These are phyloP conservation scores for Arctocebus calabarensis DNA, from an alignment of 2,797 vertebrate genomes.

Conservation along the genomic window DNA sequence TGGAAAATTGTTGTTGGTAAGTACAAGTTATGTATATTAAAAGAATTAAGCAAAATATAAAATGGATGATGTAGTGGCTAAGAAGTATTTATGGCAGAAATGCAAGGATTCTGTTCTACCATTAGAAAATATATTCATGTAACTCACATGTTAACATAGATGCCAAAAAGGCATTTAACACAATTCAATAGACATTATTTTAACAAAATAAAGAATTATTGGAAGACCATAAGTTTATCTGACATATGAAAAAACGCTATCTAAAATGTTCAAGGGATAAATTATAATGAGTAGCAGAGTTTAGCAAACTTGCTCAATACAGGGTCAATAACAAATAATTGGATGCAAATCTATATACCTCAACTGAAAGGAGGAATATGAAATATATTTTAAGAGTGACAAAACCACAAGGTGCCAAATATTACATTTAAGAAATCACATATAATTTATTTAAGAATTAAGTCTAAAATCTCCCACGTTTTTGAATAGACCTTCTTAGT, in stretches of 20 bases:
- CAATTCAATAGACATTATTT: neutral
- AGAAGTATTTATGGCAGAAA: neutral
- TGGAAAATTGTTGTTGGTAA: neutral
- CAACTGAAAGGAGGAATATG: neutral
- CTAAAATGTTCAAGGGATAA: neutral
- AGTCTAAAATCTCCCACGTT: neutral
- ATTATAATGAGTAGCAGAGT: neutral
- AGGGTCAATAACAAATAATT: neutral
- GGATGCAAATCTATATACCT: neutral
- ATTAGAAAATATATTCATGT: neutral
- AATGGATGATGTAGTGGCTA: neutral
- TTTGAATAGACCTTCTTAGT: neutral
- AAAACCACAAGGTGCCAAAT: neutral
- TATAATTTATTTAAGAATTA: neutral
- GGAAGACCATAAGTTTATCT: neutral
- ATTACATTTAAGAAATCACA: neutral
- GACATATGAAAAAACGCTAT: neutral
- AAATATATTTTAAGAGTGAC: neutral
- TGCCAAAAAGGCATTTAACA: neutral
- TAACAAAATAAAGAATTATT: neutral
- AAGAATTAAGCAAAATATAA: neutral
- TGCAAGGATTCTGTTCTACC: neutral
- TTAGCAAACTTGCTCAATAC: neutral
- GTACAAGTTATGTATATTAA: neutral
- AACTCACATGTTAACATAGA: neutral